Percentiles rank a stretch among this genome's conserved stretches.
Evolutionary conservation across 2,888 invertebrate species (phyloP).

Genomic region (Cynaeus angustus): DNA sequence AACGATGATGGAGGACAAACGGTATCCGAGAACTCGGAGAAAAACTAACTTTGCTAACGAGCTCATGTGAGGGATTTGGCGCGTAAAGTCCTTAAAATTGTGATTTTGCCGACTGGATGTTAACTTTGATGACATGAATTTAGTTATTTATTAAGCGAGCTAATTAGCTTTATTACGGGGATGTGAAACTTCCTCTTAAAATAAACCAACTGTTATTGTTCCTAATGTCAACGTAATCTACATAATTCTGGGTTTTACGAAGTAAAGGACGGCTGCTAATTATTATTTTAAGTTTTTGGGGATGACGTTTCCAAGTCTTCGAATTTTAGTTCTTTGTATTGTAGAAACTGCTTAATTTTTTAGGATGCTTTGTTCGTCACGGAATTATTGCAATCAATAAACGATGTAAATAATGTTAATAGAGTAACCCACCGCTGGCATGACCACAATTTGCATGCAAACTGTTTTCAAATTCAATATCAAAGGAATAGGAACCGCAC

Average conservation of each 20-base stretch:
- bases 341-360: too few relatives aligned
- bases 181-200: not conserved
- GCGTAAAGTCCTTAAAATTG: not conserved
- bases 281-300: too few relatives aligned
- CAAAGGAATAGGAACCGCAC: constrained; percentile 8
- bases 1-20: constrained; percentile 29
- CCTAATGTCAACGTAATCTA: too few relatives aligned
- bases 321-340: too few relatives aligned
- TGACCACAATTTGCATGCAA: constrained; percentile 1
- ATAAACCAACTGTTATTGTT: not conserved
- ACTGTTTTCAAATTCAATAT: constrained; percentile 2
- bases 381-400: too few relatives aligned
- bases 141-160: not conserved
- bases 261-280: too few relatives aligned
- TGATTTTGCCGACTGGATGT: constrained; percentile 13
- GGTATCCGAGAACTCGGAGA: constrained; percentile 14
- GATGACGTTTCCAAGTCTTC: too few relatives aligned
- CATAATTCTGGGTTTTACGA: too few relatives aligned
- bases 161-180: constrained; percentile 9
- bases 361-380: too few relatives aligned
- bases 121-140: constrained; percentile 8
- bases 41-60: constrained; percentile 28
- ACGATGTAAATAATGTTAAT: too few relatives aligned
- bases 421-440: not conserved
- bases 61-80: constrained; percentile 27